Percentiles rank a stretch among this genome's conserved stretches.
These are phyloP conservation scores for Pangasius larnaudii DNA, from an alignment of 2,797 vertebrate species.

Conservation along the genomic window DNA sequence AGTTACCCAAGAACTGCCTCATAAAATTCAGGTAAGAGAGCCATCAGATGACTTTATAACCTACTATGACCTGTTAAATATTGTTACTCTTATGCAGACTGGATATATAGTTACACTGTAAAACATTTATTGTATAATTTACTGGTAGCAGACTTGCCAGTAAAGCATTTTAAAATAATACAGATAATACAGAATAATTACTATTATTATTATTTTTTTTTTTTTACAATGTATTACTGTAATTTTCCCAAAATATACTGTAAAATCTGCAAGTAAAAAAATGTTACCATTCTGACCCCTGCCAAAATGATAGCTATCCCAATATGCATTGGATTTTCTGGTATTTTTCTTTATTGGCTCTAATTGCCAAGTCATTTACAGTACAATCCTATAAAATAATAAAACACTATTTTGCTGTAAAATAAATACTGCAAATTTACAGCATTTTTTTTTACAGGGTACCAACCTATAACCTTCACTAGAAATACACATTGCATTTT, in stretches of 20 bases:
- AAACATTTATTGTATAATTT: background rate
- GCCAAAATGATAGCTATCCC: background rate
- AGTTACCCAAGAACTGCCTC: background rate
- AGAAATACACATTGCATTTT: background rate
- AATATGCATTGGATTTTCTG: background rate
- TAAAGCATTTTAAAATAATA: background rate
- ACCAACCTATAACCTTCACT: background rate
- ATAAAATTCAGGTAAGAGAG: background rate
- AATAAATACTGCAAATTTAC: background rate
- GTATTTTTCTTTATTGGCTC: background rate
- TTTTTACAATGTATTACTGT: background rate
- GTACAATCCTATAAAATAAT: background rate
- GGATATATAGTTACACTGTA: background rate
- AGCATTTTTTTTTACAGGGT: too few species aligned
- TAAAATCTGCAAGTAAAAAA: background rate
- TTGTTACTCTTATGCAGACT: background rate
- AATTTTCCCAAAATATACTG: background rate
- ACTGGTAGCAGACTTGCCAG: background rate
- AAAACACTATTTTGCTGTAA: background rate
- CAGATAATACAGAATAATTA: background rate
- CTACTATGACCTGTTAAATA: background rate
- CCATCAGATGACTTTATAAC: background rate
- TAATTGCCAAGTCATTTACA: background rate
- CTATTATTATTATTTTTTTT: too few species aligned
- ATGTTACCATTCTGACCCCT: background rate